These are phyloP conservation scores for Lysandra bellargus DNA, from an alignment of 2,888 invertebrate genomes.

Conservation along the genomic window DNA sequence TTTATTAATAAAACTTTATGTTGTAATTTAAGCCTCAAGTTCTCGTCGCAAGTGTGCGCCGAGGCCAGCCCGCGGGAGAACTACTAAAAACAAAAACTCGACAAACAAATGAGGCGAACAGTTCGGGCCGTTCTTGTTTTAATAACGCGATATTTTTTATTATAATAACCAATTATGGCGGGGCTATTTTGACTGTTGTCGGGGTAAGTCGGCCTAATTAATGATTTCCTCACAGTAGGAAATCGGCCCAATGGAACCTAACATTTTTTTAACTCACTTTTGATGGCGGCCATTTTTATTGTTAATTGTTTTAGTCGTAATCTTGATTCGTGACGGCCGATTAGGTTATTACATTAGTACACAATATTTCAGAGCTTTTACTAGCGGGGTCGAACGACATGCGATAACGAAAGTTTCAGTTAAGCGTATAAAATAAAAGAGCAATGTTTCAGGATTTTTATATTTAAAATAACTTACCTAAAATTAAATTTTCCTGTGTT, in stretches of 20 bases:
- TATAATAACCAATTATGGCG: conserved; percentile 75
- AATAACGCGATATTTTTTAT: conserved; percentile 62
- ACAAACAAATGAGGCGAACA: conserved; percentile 63
- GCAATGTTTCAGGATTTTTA: background rate
- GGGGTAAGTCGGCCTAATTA: conserved; percentile 73
- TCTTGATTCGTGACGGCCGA: background rate
- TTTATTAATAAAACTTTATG: no score
- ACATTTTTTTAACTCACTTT: conserved; percentile 32
- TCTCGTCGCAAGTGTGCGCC: background rate
- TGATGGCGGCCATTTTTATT: conserved; percentile 34
- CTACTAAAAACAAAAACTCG: conserved; percentile 33
- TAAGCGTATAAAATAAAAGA: background rate
- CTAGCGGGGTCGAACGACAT: background rate
- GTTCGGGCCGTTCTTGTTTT: conserved; percentile 61
- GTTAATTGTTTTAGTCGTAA: conserved; percentile 28
- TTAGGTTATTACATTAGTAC: conserved; percentile 22
- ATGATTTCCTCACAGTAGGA: conserved; percentile 69
- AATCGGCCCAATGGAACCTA: conserved; percentile 45
- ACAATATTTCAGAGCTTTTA: conserved; percentile 3
- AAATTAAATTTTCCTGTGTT: background rate
- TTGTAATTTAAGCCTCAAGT: background rate
- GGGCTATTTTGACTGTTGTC: conserved; percentile 63
- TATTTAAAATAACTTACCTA: no score
- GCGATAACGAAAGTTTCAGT: background rate
- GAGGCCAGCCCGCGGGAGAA: background rate